Evolutionary conservation across 2,797 vertebrate species (phyloP).

Genomic region (Molossus molossus): DNA sequence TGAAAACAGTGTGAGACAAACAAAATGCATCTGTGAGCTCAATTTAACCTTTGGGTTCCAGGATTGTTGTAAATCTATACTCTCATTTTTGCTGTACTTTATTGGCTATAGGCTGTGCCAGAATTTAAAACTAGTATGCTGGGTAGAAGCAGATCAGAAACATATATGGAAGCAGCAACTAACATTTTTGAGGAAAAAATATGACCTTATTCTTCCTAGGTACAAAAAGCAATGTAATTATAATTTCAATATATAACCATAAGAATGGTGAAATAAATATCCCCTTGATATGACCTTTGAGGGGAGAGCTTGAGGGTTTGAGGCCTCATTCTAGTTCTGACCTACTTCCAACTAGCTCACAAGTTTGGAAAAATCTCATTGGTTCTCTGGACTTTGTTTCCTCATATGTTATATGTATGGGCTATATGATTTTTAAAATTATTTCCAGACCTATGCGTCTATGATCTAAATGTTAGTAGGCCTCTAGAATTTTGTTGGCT

Average conservation of each 20-base stretch:
- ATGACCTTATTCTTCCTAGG: not conserved
- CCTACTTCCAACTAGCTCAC: not conserved
- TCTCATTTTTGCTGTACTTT: not conserved
- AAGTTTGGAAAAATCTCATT: not conserved
- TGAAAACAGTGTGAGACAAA: not conserved
- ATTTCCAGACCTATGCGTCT: not conserved
- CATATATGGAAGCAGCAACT: not conserved
- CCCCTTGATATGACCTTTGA: not conserved
- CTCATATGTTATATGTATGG: not conserved
- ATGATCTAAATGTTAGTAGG: not conserved
- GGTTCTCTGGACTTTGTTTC: not conserved
- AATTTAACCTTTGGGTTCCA: not conserved
- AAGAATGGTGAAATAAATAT: not conserved
- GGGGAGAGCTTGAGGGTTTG: not conserved
- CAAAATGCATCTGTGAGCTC: not conserved
- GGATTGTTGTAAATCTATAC: not conserved
- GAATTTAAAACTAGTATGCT: not conserved
- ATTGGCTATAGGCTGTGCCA: not conserved
- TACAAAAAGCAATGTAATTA: conserved; percentile 3
- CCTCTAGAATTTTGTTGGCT: conserved; percentile 50
- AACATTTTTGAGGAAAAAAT: not conserved
- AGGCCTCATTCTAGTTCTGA: not conserved
- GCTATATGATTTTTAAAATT: not conserved
- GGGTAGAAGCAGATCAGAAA: conserved; percentile 3
- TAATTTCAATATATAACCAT: not conserved